Evolutionary conservation across 30 jellyfish, hydroid and myxozoan genomes (phyloP), one percentile per base, ranked within the genome.

Genomic region (Clytia hemisphaerica): DNA sequence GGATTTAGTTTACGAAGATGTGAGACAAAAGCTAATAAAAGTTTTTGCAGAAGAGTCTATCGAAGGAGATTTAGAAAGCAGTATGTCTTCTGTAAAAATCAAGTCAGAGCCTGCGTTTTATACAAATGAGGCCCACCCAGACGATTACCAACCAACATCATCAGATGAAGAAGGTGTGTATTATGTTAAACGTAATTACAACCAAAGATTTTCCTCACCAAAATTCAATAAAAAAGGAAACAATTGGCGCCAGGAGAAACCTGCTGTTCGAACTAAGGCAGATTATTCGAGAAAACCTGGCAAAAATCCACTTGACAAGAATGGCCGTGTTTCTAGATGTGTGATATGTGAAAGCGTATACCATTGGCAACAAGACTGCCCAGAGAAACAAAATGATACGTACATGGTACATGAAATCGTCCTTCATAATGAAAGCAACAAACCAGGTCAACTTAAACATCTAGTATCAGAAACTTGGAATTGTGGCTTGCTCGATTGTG

Each of bases 331-430:
- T n/a, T 25, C 87, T 45, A 60, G 72, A 60, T 75, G 87, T 30
- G 33, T 5, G 35, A 44, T 75, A n/a, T 59, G 78, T 75, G 87
- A 60, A n/a, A 27, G 68, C 53, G 61, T 30, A 30, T 75, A 49
- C 61, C 87, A 75, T 44, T 61, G 80, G 79, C 68, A 69, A 25
- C 28, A 50, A 55, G 22, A 57, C 63, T 72, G 84, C 31, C 75
- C 84, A 12, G 77, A 33, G 19, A 28, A 47, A 69, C 51, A 59
- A 69, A n/a, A n/a, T n/a, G n/a, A n/a, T 50, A 28, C 19, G 25
- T 32, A n/a, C 19, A 5, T 5, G 25, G 64, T 5, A 18, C 10
- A n/a, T 4, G 21, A 50, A 4, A 50, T 50, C 25, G 6, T 5
- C 6, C 25, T 50, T 28, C 25, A n/a, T 32, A 4, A 28, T 5